These are phyloP conservation scores for Clavelina lepadiformis DNA, from an alignment of 23 tunicate species.

Conservation along the genomic window DNA sequence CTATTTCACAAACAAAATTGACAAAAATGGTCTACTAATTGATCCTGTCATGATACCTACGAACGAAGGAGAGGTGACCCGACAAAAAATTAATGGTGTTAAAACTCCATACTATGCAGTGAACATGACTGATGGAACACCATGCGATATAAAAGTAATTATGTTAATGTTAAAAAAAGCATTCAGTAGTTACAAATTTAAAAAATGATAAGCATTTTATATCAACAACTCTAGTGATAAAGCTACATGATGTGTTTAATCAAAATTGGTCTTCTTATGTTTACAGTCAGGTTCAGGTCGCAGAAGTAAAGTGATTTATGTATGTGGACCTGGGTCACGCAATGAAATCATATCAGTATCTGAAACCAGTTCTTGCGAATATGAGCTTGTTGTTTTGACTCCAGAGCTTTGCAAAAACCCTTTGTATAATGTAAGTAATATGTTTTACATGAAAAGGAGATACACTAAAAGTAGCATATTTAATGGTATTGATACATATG, in stretches of 20 bases:
- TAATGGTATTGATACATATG: background rate
- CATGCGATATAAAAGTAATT: slow-evolving; percentile 83
- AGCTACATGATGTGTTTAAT: no score
- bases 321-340: slow-evolving; percentile 53
- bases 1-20: slow-evolving; percentile 16
- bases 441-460: background rate
- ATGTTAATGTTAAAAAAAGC: no score
- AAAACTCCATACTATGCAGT: slow-evolving; percentile 72
- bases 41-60: slow-evolving; percentile 20
- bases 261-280: background rate
- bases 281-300: slow-evolving; percentile 45
- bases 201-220: background rate
- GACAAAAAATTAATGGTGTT: slow-evolving; percentile 64
- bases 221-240: background rate
- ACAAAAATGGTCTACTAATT: slow-evolving; percentile 29
- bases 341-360: slow-evolving; percentile 60
- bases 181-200: no score
- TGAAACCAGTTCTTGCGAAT: slow-evolving; percentile 92
- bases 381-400: slow-evolving; percentile 74
- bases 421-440: slow-evolving; percentile 50
- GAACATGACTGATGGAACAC: slow-evolving; percentile 71
- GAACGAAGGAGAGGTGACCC: slow-evolving; percentile 39
- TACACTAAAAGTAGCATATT: no score
- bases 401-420: slow-evolving; percentile 77
- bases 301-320: slow-evolving; percentile 55